Percentiles rank a stretch among this genome's conserved stretches.
These are phyloP conservation scores for Melanaphis sacchari DNA, from an alignment of 1,140 invertebrate species.

Conservation along the genomic window DNA sequence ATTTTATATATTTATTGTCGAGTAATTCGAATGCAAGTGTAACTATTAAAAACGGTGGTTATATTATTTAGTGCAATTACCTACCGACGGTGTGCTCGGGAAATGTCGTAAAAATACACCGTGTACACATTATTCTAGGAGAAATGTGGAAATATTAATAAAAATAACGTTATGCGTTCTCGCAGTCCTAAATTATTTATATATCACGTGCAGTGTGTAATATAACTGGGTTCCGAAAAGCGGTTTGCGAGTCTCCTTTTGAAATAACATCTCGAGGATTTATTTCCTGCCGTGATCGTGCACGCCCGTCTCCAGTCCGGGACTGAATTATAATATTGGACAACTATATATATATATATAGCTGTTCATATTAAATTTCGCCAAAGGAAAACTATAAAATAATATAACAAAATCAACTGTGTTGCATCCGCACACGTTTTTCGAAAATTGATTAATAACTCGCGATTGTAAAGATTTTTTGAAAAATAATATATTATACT, in stretches of 20 bases:
- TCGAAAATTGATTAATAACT: conserved; percentile 29
- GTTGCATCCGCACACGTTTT: not conserved
- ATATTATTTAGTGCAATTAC: not conserved
- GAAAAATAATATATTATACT: conserved; percentile 29
- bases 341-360: not conserved
- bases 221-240: conserved; percentile 29
- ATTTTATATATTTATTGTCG: not conserved
- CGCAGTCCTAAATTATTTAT: not conserved
- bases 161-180: not conserved
- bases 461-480: not conserved
- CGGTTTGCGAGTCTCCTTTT: not conserved
- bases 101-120: conserved; percentile 13
- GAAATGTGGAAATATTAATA: not conserved
- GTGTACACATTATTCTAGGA: not conserved
- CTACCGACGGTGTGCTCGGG: not conserved
- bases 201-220: not conserved
- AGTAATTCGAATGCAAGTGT: not conserved
- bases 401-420: not conserved
- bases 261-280: conserved; percentile 23
- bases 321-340: not conserved
- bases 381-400: not conserved
- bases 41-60: not conserved
- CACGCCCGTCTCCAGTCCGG: not conserved
- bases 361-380: not conserved
- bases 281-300: conserved; percentile 41